Evolutionary conservation across 2,888 invertebrate genomes (phyloP).

Genomic region (Epinotia brunnichana): DNA sequence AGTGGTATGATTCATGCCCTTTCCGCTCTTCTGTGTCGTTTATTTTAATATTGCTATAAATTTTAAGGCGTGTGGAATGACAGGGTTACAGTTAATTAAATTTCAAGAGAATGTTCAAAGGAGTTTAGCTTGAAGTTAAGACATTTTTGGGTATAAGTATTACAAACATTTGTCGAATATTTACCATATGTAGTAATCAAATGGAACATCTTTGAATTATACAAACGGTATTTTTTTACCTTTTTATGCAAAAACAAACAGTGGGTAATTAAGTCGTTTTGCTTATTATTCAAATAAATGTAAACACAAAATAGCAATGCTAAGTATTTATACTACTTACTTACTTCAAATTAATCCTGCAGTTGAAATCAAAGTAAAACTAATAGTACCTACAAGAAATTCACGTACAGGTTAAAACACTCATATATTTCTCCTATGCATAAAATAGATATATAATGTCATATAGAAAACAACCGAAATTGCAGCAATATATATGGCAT

Average conservation of each 20-base stretch:
- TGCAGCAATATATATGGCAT: background rate
- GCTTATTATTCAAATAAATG: background rate
- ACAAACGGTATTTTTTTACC: background rate
- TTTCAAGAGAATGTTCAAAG: constrained; percentile 27
- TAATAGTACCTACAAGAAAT: background rate
- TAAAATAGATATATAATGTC: background rate
- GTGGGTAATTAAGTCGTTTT: background rate
- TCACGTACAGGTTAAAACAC: background rate
- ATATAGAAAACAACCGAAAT: background rate
- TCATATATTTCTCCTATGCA: background rate
- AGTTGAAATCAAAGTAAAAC: no score
- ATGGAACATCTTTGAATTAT: background rate
- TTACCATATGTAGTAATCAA: background rate
- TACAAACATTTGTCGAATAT: background rate
- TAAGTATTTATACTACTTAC: background rate
- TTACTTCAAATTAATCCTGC: no score
- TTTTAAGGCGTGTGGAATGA: constrained; percentile 42
- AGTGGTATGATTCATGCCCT: constrained; percentile 36
- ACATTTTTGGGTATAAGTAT: constrained; percentile 5
- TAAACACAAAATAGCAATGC: background rate
- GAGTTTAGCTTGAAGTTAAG: constrained; percentile 17
- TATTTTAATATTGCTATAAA: constrained; percentile 44
- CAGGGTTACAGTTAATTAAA: constrained; percentile 42
- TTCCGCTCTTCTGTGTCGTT: constrained; percentile 40
- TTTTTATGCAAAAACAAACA: background rate